These are phyloP conservation scores for Mungos mungo DNA, from an alignment of 2,113 vertebrate species.

Conservation along the genomic window DNA sequence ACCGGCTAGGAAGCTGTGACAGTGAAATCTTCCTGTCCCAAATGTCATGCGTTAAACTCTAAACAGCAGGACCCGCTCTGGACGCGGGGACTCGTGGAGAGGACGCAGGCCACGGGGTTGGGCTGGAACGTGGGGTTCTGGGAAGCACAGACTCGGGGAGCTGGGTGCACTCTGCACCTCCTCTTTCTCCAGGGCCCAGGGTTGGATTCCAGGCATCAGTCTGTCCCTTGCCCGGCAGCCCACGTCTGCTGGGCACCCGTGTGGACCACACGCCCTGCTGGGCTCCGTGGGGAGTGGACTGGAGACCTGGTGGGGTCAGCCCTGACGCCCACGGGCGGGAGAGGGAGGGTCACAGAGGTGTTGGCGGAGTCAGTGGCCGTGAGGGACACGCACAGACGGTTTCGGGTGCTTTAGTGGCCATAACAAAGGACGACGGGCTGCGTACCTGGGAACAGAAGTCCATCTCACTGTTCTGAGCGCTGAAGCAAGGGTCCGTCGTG, in stretches of 20 bases:
- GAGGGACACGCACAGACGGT: neutral
- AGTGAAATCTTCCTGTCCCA: neutral
- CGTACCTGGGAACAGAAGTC: neutral
- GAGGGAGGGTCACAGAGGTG: neutral
- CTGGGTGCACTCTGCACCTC: too few relatives aligned
- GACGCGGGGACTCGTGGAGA: neutral
- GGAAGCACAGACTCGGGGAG: neutral
- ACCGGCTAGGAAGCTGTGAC: neutral
- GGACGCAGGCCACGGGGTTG: neutral
- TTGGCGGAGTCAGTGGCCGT: neutral
- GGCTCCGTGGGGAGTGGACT: too few relatives aligned
- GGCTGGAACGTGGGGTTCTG: neutral
- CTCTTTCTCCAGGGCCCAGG: too few relatives aligned
- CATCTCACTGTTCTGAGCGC: neutral
- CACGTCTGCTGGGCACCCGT: fast-evolving
- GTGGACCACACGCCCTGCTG: neutral
- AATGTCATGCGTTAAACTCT: neutral
- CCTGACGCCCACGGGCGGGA: neutral
- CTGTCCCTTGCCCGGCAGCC: fast-evolving
- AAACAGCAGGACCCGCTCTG: neutral
- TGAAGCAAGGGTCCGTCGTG: fast-evolving
- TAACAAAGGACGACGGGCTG: fast-evolving
- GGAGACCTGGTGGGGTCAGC: neutral
- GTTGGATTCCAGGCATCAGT: too few relatives aligned
- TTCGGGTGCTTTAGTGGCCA: neutral